Conservation (phyloP, 2,113 vertebrate species). For the Stegostoma tigrinum region DNA sequence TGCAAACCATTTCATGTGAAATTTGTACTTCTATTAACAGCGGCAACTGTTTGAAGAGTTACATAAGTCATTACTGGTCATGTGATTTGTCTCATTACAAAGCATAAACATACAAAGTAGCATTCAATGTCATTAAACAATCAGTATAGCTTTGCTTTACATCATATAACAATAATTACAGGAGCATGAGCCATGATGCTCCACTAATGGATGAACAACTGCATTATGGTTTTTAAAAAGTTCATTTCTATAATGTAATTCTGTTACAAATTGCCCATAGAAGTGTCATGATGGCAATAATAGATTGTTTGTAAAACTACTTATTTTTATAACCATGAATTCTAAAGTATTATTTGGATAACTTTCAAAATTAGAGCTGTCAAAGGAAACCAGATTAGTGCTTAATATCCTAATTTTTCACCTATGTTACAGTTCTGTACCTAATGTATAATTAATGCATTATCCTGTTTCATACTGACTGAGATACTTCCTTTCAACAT, state of each 20-base stretch:
- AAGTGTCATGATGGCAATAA: not conserved
- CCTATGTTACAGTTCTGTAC: not conserved
- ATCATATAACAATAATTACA: not conserved
- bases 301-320: not conserved
- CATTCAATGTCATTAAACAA: not conserved
- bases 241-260: not conserved
- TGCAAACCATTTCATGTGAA: not conserved
- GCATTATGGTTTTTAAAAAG: not conserved
- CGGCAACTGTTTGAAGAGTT: not conserved
- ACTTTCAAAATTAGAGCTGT: not conserved
- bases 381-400: not conserved
- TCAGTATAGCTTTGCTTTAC: not conserved
- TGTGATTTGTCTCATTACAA: not conserved
- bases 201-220: not conserved
- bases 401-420: not conserved
- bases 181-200: not conserved
- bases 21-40: not conserved
- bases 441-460: not conserved
- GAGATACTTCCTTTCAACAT: not conserved
- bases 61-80: not conserved
- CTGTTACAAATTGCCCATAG: not conserved
- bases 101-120: not conserved
- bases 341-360: not conserved
- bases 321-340: not conserved
- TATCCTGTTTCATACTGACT: not conserved